Percentiles rank a stretch among this genome's conserved stretches.
Evolutionary conservation across 2,888 invertebrate species (phyloP).

Genomic region (Scaptodrosophila latifasciaeformis): DNA sequence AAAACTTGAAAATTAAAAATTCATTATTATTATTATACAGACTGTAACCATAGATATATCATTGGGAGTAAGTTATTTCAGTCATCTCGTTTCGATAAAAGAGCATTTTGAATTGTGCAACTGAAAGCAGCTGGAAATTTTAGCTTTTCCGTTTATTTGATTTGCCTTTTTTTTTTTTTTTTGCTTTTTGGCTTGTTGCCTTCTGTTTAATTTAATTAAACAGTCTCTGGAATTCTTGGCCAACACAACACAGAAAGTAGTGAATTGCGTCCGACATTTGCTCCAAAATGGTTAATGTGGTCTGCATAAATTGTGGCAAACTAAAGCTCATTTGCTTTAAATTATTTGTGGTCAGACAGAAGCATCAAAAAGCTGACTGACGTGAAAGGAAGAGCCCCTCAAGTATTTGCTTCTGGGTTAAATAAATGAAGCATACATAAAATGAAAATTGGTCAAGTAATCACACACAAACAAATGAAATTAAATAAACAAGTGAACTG

Average conservation of each 20-base stretch:
- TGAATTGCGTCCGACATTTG: constrained; percentile 28
- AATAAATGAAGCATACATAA: constrained; percentile 29
- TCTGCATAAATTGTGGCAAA: constrained; percentile 58
- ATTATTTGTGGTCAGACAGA: constrained; percentile 20
- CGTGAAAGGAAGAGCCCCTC: not conserved
- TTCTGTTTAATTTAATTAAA: constrained; percentile 62
- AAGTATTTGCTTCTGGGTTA: constrained; percentile 4
- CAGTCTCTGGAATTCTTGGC: constrained; percentile 12
- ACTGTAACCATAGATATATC: too few relatives aligned
- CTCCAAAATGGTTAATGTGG: constrained; percentile 58
- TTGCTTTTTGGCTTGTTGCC: constrained; percentile 1
- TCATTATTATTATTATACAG: too few relatives aligned
- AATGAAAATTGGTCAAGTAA: constrained; percentile 45
- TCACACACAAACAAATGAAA: constrained; percentile 11
- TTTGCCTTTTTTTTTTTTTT: too few relatives aligned
- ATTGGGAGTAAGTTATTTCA: too few relatives aligned
- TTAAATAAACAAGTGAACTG: not conserved
- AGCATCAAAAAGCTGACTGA: not conserved
- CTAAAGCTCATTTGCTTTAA: constrained; percentile 52
- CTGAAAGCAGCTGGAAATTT: too few relatives aligned
- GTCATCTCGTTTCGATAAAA: not conserved
- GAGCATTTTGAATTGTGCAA: too few relatives aligned
- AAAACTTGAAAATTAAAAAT: too few relatives aligned
- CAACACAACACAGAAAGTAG: constrained; percentile 4
- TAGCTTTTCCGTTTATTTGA: too few relatives aligned